Base-by-base conservation (phyloP, 2,113 vertebrate genomes). In the Choloepus hoffmanni region DNA sequence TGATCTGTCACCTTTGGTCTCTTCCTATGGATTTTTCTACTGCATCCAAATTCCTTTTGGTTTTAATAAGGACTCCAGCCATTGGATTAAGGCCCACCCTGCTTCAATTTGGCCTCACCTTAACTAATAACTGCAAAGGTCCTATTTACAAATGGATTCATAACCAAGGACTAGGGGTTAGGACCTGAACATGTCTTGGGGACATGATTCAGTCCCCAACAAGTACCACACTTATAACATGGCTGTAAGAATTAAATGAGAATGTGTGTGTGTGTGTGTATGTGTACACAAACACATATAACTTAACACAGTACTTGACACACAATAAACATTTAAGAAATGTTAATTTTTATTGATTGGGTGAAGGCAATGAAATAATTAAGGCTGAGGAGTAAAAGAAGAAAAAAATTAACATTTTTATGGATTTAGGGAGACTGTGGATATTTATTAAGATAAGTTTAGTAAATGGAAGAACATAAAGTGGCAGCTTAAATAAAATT, bases 401-500 rank as follows among this genome's bases (percentile, higher is more conserved):
- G 48, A 91, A 94, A 65, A 86, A 82, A 72, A 36, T 18, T 28
- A 87, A n/a, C 13, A 84, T 78, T 65, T 67, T 78, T 68, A 89
- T 79, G 45, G 72, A 28, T 77, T 2, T 48, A n/a, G 26, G 4
- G 15, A 89, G 15, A 86, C 9, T 70, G 10, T 5, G 10, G 5
- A 62, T 78, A 0, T 26, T 78, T 60, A 83, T 72, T 65, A 16
- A 74, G 36, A 79, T 4, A 82, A 79, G 26, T 79, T 90, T 83
- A 78, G 19, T 83, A 76, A 79, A 23, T 65, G 2, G 62, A 81
- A 73, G 79, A 68, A 72, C 89, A 83, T 4, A 62, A 48, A 73
- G 14, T 43, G 33, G 21, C 50, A 36, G 70, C 62, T 90, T 81
- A 95, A 89, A 95, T 55, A 88, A 90, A 88, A 68, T 60, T n/a